A percentile compares a stretch with the other conserved stretches of the same genome.
Evolutionary conservation across 2,888 invertebrate species (phyloP).

Genomic region (Phortica okadai): DNA sequence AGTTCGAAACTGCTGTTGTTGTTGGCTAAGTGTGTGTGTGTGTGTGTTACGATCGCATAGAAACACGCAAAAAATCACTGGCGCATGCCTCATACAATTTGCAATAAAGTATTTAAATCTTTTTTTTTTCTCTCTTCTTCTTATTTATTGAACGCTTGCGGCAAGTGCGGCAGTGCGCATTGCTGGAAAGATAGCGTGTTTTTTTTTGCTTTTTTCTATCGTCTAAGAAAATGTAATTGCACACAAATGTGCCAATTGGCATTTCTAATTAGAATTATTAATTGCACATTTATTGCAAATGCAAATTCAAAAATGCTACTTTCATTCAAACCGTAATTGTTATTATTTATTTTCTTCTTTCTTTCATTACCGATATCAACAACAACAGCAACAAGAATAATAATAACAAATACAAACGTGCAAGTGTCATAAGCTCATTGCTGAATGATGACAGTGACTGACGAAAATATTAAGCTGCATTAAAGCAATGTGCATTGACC

Average conservation of each 20-base stretch:
- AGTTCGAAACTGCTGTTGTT: too few species aligned
- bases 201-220: not conserved
- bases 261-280: constrained; percentile 9
- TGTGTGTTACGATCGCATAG: too few species aligned
- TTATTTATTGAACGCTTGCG: not conserved
- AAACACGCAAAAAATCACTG: too few species aligned
- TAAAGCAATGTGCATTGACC: not conserved
- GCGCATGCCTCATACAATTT: too few species aligned
- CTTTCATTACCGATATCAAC: too few species aligned
- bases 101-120: too few species aligned
- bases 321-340: not conserved
- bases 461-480: not conserved
- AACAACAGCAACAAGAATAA: too few species aligned
- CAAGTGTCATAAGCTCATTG: not conserved
- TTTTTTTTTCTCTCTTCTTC: too few species aligned
- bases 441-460: not conserved
- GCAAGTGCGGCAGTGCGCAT: not conserved
- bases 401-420: not conserved
- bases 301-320: too few species aligned
- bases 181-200: not conserved
- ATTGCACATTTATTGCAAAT: not conserved
- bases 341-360: not conserved
- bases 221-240: not conserved
- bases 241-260: not conserved
- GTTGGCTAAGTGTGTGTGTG: too few species aligned